Base-by-base conservation (phyloP, 2,113 vertebrate species). In the Limanda limanda region DNA sequence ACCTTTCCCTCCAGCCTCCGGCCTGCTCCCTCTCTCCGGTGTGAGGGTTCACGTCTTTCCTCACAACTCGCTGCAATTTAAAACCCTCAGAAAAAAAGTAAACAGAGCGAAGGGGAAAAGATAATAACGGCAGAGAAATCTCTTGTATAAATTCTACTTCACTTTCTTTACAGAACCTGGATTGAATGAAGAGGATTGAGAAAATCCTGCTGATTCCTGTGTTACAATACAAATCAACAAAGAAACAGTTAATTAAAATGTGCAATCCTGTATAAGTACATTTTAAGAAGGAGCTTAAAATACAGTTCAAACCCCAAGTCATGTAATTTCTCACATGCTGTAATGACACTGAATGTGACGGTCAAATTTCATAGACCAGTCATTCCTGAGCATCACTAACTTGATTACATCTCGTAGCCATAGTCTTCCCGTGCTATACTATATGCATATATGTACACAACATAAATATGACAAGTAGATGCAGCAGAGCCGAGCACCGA, bases 141-240 rank as follows among this genome's bases (percentile, higher is more conserved):
- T 18, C 17, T 52, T 6, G 5, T 31, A 31, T 31, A 13, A 35
- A 4, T 15, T 60, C 27, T 55, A 2, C 25, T 64, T 60, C 1
- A 10, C 23, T 18, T 56, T 55, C 61, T 48, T 62, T 11, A 64
- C 57, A 75, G 27, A 68, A 76, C 25, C 13, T 1, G 24, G n/a
- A n/a, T 7, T 58, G 52, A 76, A 59, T 58, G 52, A 67, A 21
- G 47, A 71, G 52, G 65, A 74, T 63, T 70, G 56, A 47, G 37
- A 31, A 4, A 31, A 31, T 31, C 25, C 60, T 58, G 15, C 27
- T 31, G 27, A 78, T 68, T 72, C 79, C 56, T 3, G 15, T 14
- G 47, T 48, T 6, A 48, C 45, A 17, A 3, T 5, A 48, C 15
- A 48, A 5, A 48, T 48, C 47, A 18, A 48, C 47, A 3, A 40